Percentiles rank a stretch among this genome's conserved stretches.
Conservation (phyloP, 2,888 invertebrate genomes). For the Agapostemon virescens region DNA sequence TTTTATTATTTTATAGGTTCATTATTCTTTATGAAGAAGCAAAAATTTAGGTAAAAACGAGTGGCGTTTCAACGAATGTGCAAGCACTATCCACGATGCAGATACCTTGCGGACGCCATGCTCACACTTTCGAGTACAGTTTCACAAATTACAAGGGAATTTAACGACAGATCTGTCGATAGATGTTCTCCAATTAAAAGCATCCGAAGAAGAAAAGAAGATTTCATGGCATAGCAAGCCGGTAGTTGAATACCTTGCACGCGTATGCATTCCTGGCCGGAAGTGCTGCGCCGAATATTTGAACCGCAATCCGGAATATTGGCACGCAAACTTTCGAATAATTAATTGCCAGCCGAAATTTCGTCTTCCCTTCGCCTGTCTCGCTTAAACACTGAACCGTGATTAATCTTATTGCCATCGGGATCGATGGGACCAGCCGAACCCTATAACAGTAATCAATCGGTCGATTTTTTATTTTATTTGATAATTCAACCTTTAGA, state of each 20-base stretch:
- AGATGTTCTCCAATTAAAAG: slow-evolving; percentile 43
- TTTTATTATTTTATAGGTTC: no score
- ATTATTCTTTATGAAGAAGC: not conserved
- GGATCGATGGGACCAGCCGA: slow-evolving; percentile 26
- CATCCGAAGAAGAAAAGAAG: slow-evolving; percentile 27
- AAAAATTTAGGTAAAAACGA: not conserved
- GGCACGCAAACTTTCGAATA: slow-evolving; percentile 58
- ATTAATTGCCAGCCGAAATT: slow-evolving; percentile 63
- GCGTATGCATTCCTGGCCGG: slow-evolving; percentile 23
- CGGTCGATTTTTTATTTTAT: not conserved
- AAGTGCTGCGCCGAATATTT: slow-evolving; percentile 37
- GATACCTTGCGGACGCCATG: not conserved
- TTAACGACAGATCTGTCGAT: slow-evolving; percentile 42
- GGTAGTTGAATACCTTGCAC: slow-evolving; percentile 30
- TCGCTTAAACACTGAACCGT: slow-evolving; percentile 15
- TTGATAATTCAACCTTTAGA: not conserved
- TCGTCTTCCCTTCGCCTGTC: slow-evolving; percentile 41
- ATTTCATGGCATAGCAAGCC: slow-evolving; percentile 34
- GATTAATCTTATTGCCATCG: slow-evolving; percentile 60
- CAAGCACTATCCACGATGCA: not conserved
- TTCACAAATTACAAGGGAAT: slow-evolving; percentile 29
- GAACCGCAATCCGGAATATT: slow-evolving; percentile 31
- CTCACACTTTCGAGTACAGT: slow-evolving; percentile 16
- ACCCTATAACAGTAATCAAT: slow-evolving; percentile 20
- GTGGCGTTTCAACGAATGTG: not conserved